Base-by-base conservation (phyloP, 2,113 vertebrate species). In the Thymallus thymallus region DNA sequence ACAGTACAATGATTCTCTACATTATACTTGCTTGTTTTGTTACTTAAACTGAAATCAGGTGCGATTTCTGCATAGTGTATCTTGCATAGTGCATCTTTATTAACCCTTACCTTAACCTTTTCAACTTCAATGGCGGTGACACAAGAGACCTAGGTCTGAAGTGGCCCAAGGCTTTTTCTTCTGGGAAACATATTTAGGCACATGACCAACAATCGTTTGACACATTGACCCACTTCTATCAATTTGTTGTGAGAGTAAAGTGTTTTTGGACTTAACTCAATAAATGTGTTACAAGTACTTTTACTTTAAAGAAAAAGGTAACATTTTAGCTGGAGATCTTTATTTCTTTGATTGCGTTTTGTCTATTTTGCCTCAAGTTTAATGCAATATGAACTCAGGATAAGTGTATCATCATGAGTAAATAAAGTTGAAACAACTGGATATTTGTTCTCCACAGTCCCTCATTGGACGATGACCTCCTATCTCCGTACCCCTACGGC, bases 401-500 rank as follows among this genome's bases (percentile, higher is more conserved):
- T 20, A 55, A 63, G n/a, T 14, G 61, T 23, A 6, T 65, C 24
- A 3, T 13, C 63, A 3, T 30, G 14, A 26, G 0, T 32, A 32
- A 32, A 16, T 14, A 64, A n/a, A n/a, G n/a, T n/a, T n/a, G n/a
- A n/a, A 7, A 58, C 22, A 22, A 69, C n/a, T 6, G 24, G 35
- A 14, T 29, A 18, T 55, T 20, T 56, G 29, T 48, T 26, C 14
- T 72, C 5, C 5, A 64, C 92, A 96, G 95, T 83, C 71, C 51
- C 60, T 89, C 89, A 18, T 26, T 75, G 63, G 46, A 91, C 2
- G 92, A 92, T 63, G 94, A 95, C 4, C 1, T 90, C 65, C 88
- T 97, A 56, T 86, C 78, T 80, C 96, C 96, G 0, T 97, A 98
- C 60, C 7, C 81, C 0, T 73, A 77, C 0, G 83, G 82, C 64